Base-by-base conservation (phyloP, 1,140 invertebrate species). In the Venturia canescens region DNA sequence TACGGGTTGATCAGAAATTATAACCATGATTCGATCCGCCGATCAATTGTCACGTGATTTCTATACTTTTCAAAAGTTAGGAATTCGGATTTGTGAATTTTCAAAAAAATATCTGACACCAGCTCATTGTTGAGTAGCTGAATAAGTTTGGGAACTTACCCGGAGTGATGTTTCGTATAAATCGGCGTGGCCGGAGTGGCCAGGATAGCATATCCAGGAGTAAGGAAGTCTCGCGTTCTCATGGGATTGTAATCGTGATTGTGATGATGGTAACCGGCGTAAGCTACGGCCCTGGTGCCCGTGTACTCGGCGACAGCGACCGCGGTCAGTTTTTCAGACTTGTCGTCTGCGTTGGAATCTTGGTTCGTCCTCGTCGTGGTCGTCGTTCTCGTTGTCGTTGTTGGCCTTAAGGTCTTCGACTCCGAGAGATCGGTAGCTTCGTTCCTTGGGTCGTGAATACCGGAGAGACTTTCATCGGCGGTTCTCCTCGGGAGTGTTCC, bases 151-250 rank as follows among this genome's bases (percentile, higher is more conserved):
- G 4, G 15, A 66, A 84, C 88, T 87, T 66, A 90, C 89, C 89
- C 89, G 60, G 88, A 77, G 85, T 90, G 88, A 82, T 89, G 86
- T 78, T 84, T 89, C 4, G 83, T 87, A 38, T 90, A 90, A 16
- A 82, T 82, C 34, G 84, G 70, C 57, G 87, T 81, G 3, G 87
- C 84, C 3, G 79, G 48, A 27, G 87, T 88, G 6, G 80, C 70
- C 26, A 79, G 48, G 44, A 83, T 83, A 18, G 83, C 85, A 75
- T 85, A 87, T 70, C 72, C 78, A 9, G 86, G 82, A 29, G 80
- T 84, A 79, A 70, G 81, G 60, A 44, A 72, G n/a, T 86, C 84
- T 23, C 57, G 69, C 4, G n/a, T 31, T 80, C 69, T 78, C 66
- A 86, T 83, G 27, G 81, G 85, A 83, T 88, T 63, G 34, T 77